Evolutionary conservation across 1,140 invertebrate species (phyloP), one percentile per base, ranked within the genome.

Genomic region (Diabrotica virgifera): DNA sequence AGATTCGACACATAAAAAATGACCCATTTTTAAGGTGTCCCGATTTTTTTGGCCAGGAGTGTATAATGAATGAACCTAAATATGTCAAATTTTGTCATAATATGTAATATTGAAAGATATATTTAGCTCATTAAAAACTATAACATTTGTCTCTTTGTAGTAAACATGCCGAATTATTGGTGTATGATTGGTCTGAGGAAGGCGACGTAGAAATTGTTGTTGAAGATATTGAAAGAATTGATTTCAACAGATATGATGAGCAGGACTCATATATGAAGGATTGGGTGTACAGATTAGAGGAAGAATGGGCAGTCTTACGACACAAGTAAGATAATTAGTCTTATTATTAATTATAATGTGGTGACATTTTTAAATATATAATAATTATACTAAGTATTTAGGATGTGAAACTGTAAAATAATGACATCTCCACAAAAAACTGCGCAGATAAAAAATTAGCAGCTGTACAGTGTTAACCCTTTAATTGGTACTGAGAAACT

Each of bases 111-210:
- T 24, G 1, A 24, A 24, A 24, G 24, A 24, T 2, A 2, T 2
- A 24, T 24, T 24, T 24, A 24, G 1, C 4, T 24, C 24, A 24
- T 24, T 24, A 24, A 24, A 24, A 24, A 24, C 24, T 24, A 24
- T 4, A 24, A 4, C 1, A 24, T 24, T 24, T 24, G 0, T 55
- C 5, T 55, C 36, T 24, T 75, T 76, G 50, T 70, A 82, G 85
- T 7, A 77, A 76, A 5, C 87, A 92, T 75, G 82, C 90, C 6
- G 89, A 94, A 74, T 75, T 95, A 35, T 80, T 96, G 8, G 83
- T 92, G 10, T 96, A 96, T 73, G 93, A 97, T 78, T 97, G 94
- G 93, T 84, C 83, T 6, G 85, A 89, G 38, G 87, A 84, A 62
- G 91, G 89, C 55, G 90, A 95, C 66, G 81, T 87, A n/a, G 89